Evolutionary conservation across 2,888 invertebrate species (phyloP).

Genomic region (Xestia ashworthii): DNA sequence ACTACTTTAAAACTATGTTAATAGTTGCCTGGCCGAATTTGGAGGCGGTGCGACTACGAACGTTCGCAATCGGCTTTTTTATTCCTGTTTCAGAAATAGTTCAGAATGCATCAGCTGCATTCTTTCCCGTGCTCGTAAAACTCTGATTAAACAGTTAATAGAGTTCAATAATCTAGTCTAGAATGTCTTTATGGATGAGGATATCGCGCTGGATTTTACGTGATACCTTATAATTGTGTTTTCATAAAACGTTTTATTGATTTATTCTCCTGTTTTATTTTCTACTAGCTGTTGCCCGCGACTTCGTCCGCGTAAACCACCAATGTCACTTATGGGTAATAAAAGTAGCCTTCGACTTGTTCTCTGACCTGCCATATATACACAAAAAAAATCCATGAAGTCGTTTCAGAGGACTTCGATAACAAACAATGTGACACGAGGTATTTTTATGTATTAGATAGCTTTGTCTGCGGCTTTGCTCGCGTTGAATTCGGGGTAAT

Average conservation of each 20-base stretch:
- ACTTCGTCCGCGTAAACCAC: too few relatives aligned
- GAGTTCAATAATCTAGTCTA: neutral
- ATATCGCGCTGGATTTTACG: neutral
- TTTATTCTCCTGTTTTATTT: neutral
- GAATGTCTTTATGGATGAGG: neutral
- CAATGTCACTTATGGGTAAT: too few relatives aligned
- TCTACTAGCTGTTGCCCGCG: too few relatives aligned
- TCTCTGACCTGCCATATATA: too few relatives aligned
- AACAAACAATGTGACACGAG: too few relatives aligned
- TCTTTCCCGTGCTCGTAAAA: conserved; percentile 20
- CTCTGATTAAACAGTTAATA: conserved; percentile 14
- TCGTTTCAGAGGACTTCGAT: too few relatives aligned
- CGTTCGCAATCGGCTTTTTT: conserved; percentile 1
- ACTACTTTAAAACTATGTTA: neutral
- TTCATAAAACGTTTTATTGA: neutral
- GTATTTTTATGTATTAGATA: too few relatives aligned
- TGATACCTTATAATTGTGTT: neutral
- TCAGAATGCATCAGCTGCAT: conserved; percentile 36
- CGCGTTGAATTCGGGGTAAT: too few relatives aligned
- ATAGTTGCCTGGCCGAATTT: conserved; percentile 2
- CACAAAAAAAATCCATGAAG: too few relatives aligned
- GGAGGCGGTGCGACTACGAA: conserved; percentile 18
- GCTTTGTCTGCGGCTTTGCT: too few relatives aligned
- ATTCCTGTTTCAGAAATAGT: conserved; percentile 40
- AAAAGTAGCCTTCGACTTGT: too few relatives aligned